phyloP scores from a whole-genome alignment of 1,140 invertebrate genomes.

The Pseudomyrmex gracilis region DNA sequence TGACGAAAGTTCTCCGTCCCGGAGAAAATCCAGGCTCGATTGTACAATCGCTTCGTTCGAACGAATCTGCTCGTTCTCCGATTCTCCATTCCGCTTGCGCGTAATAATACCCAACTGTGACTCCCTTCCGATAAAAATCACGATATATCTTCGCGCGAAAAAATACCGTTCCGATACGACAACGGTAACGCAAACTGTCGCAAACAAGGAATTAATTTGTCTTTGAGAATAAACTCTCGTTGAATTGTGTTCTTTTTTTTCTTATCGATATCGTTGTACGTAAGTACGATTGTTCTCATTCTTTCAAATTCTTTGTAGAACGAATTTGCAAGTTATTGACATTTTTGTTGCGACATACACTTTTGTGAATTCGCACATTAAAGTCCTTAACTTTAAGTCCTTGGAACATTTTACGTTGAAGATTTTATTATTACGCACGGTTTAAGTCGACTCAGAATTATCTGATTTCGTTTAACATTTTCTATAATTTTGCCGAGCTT shows the following conservation, averaged over 20 bases:
- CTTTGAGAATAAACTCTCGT: not conserved
- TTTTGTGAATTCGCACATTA: not conserved
- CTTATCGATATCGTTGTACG: not conserved
- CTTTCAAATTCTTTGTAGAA: not conserved
- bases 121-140: constrained; percentile 40
- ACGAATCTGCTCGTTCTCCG: constrained; percentile 18
- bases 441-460: not conserved
- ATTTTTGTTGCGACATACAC: not conserved
- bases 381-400: not conserved
- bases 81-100: constrained; percentile 18
- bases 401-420: not conserved
- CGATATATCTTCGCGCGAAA: constrained; percentile 3
- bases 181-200: not conserved
- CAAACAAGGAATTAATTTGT: constrained; percentile 37
- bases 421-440: not conserved
- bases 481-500: not conserved
- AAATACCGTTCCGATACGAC: not conserved
- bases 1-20: constrained; percentile 10
- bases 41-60: constrained; percentile 11
- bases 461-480: not conserved
- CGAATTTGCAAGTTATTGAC: not conserved
- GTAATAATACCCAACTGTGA: constrained; percentile 19
- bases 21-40: constrained; percentile 34
- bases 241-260: not conserved
- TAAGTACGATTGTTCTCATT: constrained; percentile 6